phyloP scores from a whole-genome alignment of 2,797 vertebrate species.

The Tenualosa thibaudeaui region DNA sequence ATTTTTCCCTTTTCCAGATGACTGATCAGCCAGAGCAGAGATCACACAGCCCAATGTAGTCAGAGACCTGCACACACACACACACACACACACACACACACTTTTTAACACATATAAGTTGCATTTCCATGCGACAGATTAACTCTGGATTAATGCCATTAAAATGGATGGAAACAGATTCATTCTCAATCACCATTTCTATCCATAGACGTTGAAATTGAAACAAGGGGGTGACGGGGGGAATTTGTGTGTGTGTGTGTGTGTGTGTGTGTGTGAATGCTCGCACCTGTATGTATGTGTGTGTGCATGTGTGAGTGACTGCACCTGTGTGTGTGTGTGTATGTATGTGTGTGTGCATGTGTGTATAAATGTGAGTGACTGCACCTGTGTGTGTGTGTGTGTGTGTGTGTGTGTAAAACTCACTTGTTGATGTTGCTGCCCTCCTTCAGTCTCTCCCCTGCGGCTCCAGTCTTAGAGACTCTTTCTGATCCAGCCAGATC shows the following conservation, averaged over 20 bases:
- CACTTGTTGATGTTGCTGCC: conserved; percentile 77
- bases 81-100: conserved; percentile 31
- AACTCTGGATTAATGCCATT: too few relatives aligned
- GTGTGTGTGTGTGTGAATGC: background rate
- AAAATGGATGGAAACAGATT: too few relatives aligned
- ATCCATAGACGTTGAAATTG: too few relatives aligned
- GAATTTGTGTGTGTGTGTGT: too few relatives aligned
- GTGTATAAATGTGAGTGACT: too few relatives aligned
- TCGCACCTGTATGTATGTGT: background rate
- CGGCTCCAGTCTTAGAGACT: conserved; percentile 95
- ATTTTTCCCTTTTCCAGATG: conserved; percentile 90
- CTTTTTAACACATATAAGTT: background rate
- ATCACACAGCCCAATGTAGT: conserved; percentile 96
- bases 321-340: too few relatives aligned
- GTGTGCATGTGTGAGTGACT: background rate
- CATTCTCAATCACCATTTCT: too few relatives aligned
- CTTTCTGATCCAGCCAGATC: conserved; percentile 96
- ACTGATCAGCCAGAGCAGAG: conserved; percentile 95
- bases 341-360: too few relatives aligned
- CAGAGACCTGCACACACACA: conserved; percentile 79
- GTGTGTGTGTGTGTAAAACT: background rate
- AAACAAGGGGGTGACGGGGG: too few relatives aligned
- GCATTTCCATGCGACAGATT: too few relatives aligned
- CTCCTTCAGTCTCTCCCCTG: conserved; percentile 95
- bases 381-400: background rate